Conservation (phyloP, 2,797 vertebrate species). For the Rhinella marina region DNA sequence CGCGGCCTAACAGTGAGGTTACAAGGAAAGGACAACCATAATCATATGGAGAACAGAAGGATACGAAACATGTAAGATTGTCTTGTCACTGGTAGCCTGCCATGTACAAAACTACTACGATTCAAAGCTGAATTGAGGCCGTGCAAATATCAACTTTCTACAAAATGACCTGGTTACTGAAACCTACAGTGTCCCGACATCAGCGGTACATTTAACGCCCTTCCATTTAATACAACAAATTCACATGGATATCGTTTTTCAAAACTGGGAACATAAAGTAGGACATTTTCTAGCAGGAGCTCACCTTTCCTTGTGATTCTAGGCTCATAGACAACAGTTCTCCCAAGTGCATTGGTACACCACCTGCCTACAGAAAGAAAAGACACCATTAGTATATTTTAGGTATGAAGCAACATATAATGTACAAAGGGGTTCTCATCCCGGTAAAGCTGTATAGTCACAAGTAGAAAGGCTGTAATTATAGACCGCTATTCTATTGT, state of each 20-base stretch:
- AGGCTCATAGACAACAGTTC: conserved; percentile 36
- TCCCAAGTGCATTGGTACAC: conserved; percentile 58
- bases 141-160: background rate
- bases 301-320: conserved; percentile 39
- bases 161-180: background rate
- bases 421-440: background rate
- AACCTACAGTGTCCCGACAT: background rate
- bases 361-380: conserved; percentile 31
- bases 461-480: background rate
- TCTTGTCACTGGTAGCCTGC: background rate
- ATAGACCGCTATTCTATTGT: background rate
- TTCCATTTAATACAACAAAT: background rate
- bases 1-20: too few species aligned
- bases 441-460: background rate
- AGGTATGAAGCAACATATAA: background rate
- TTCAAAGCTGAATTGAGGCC: background rate
- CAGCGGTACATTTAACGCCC: background rate
- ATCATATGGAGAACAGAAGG: too few species aligned
- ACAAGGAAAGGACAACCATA: too few species aligned
- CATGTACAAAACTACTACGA: background rate
- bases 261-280: background rate
- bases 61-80: too few species aligned
- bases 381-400: background rate
- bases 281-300: background rate
- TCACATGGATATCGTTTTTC: background rate